Percentiles rank a stretch among this genome's conserved stretches.
Conservation (phyloP, 2,888 invertebrate species). For the Keiferia lycopersicella region DNA sequence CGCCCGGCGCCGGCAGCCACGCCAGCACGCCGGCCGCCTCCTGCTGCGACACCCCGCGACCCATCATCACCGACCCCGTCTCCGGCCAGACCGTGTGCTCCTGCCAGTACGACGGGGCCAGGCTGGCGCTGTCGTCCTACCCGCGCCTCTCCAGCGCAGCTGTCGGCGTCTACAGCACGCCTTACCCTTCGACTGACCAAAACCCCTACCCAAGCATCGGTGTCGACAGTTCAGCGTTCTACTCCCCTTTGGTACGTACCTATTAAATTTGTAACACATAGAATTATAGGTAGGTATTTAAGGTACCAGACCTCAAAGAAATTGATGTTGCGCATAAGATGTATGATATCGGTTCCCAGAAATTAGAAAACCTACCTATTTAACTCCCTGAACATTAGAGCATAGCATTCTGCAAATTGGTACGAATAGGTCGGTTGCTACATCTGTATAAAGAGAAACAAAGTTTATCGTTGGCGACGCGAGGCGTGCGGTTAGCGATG, state of each 20-base stretch:
- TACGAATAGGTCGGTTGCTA: conserved; percentile 70
- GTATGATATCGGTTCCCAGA: too few relatives aligned
- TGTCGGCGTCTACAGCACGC: conserved; percentile 91
- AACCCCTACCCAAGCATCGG: conserved; percentile 96
- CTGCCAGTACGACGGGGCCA: conserved; percentile 95
- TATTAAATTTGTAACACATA: background rate
- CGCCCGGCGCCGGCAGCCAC: conserved; percentile 80
- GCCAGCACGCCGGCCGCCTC: conserved; percentile 79
- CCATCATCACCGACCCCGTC: conserved; percentile 95
- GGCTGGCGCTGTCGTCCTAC: conserved; percentile 90
- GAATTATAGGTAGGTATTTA: too few relatives aligned
- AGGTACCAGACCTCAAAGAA: too few relatives aligned
- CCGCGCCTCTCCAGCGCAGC: conserved; percentile 89
- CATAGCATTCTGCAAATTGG: conserved; percentile 59
- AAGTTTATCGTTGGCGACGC: conserved; percentile 68
- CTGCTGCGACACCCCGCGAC: conserved; percentile 95
- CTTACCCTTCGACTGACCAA: conserved; percentile 95
- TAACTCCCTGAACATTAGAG: background rate
- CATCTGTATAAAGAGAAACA: conserved; percentile 58
- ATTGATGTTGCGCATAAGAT: too few relatives aligned
- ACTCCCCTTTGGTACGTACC: conserved; percentile 94
- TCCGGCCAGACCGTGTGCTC: conserved; percentile 96
- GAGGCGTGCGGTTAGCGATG: conserved; percentile 41
- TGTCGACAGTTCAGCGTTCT: conserved; percentile 96
- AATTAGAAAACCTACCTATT: too few relatives aligned